Evolutionary conservation across 1,140 invertebrate species (phyloP).

Genomic region (Platyscapa corneri): DNA sequence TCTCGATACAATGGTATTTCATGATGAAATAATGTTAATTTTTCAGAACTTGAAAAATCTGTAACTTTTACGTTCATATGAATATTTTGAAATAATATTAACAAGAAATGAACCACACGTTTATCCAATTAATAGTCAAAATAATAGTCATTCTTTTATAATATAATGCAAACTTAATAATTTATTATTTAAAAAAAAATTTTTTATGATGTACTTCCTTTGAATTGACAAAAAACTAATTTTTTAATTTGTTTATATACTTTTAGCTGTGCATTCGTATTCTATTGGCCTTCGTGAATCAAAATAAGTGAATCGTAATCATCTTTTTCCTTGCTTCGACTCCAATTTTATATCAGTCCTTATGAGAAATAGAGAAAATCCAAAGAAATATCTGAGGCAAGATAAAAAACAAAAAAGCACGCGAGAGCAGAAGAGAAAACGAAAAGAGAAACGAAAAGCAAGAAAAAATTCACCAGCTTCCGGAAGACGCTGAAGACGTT

Average conservation of each 20-base stretch:
- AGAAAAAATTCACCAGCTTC: conserved; percentile 13
- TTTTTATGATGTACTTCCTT: background rate
- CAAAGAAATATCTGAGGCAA: background rate
- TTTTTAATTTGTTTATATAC: background rate
- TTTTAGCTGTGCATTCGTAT: background rate
- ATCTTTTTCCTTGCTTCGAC: background rate
- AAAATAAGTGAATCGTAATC: conserved; percentile 41
- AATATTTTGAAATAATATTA: background rate
- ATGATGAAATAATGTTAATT: background rate
- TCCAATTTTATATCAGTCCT: background rate
- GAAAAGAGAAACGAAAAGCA: background rate
- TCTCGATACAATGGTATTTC: background rate
- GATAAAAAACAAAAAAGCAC: background rate
- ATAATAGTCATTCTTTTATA: background rate
- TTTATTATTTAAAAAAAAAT: background rate
- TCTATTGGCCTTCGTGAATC: conserved; percentile 15
- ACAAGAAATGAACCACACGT: background rate
- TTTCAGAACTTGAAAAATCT: background rate
- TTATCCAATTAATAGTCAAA: no score
- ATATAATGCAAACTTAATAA: background rate
- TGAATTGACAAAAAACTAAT: background rate
- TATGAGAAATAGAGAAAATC: background rate
- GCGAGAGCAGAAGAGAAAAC: background rate
- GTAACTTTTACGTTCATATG: background rate
- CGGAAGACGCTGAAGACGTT: conserved; percentile 11